Conservation (phyloP, 2,888 invertebrate species). For the Eudasyphora cyanicolor region DNA sequence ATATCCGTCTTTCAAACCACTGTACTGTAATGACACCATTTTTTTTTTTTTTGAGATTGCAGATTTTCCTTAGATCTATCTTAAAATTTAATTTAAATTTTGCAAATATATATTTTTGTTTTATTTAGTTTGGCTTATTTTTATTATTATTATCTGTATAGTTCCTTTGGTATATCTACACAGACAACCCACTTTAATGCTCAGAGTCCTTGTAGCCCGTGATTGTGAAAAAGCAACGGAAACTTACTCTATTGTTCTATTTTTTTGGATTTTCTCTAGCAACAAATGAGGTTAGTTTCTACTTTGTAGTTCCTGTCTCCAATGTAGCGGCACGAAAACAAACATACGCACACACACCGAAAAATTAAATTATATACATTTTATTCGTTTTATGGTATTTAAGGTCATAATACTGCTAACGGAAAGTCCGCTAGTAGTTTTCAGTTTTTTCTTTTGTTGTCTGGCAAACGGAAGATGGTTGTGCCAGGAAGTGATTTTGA, state of each 20-base stretch:
- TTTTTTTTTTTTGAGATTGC: too few species aligned
- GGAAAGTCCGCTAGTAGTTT: not conserved
- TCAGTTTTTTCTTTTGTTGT: too few species aligned
- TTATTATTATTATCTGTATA: not conserved
- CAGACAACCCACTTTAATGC: too few species aligned
- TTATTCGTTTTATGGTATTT: not conserved
- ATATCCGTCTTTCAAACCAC: too few species aligned
- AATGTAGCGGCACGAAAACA: not conserved
- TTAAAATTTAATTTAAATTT: not conserved
- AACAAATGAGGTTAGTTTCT: not conserved
- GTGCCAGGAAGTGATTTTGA: conserved; percentile 5
- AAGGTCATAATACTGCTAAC: not conserved
- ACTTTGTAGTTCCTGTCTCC: conserved; percentile 8
- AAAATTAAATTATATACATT: not conserved
- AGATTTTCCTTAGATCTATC: not conserved
- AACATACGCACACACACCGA: too few species aligned
- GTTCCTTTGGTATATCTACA: not conserved
- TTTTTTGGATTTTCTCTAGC: not conserved
- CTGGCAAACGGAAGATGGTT: not conserved
- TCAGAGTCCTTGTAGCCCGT: not conserved
- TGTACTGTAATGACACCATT: too few species aligned
- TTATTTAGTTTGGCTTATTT: not conserved
- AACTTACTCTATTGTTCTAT: not conserved
- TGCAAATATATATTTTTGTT: not conserved
- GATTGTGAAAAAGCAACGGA: not conserved